phyloP scores from a whole-genome alignment of 1,140 invertebrate species.

The Lordiphosa collinella region DNA sequence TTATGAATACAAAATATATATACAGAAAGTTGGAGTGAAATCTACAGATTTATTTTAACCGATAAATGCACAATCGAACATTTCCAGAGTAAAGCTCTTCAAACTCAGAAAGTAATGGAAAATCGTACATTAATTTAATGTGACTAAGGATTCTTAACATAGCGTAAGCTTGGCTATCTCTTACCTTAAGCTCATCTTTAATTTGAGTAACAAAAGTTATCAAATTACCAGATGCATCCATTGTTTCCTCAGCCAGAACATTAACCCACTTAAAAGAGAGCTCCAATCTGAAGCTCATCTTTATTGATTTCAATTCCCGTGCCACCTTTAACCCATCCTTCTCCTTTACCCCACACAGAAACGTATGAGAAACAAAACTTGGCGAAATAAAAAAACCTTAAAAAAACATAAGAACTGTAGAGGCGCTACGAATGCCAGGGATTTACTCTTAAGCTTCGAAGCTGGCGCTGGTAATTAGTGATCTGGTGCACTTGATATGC shows the following conservation, averaged over 20 bases:
- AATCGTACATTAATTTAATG: too few species aligned
- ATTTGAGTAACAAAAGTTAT: too few species aligned
- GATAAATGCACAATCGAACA: too few species aligned
- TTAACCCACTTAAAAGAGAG: constrained; percentile 64
- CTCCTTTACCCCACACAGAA: not conserved
- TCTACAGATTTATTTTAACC: too few species aligned
- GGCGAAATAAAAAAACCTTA: too few species aligned
- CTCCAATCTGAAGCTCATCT: constrained; percentile 63
- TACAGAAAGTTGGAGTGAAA: too few species aligned
- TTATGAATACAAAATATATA: too few species aligned
- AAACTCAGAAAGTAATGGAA: too few species aligned
- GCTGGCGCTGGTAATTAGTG: constrained; percentile 77
- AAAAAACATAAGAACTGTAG: not conserved
- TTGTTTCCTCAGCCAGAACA: constrained; percentile 47
- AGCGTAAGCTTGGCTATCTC: not conserved
- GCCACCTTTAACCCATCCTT: constrained; percentile 38
- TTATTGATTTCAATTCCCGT: constrained; percentile 68
- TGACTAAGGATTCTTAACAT: too few species aligned
- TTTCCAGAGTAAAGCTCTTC: too few species aligned
- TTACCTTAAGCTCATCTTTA: not conserved
- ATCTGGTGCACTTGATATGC: constrained; percentile 76
- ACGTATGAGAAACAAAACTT: constrained; percentile 20
- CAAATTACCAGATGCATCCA: constrained; percentile 26
- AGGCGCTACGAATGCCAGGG: constrained; percentile 26
- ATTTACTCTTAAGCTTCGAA: constrained; percentile 13